phyloP scores from a whole-genome alignment of 2,113 vertebrate species.

The Amphiprion ocellaris region DNA sequence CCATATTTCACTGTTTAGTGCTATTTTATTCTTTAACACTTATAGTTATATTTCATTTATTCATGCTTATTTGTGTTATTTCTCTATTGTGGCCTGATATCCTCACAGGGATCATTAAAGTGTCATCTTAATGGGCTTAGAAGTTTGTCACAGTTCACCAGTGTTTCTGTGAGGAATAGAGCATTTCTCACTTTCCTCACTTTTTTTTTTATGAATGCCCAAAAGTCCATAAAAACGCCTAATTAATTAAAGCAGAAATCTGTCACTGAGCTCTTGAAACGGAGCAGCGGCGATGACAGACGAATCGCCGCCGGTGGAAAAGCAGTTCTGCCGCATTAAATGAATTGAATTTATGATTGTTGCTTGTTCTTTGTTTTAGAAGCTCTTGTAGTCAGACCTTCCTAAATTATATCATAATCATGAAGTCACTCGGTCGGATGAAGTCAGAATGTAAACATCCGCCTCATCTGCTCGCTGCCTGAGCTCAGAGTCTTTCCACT shows the following conservation, averaged over 20 bases:
- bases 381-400: slow-evolving; percentile 30
- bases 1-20: background rate
- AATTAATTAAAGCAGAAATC: slow-evolving; percentile 19
- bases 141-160: background rate
- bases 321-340: background rate
- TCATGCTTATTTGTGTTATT: background rate
- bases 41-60: background rate
- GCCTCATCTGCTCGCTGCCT: slow-evolving; percentile 62
- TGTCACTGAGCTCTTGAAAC: background rate
- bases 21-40: background rate
- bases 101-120: background rate
- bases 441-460: slow-evolving; percentile 76
- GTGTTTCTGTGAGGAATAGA: background rate
- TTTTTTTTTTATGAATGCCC: background rate
- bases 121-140: background rate
- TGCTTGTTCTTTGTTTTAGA: slow-evolving; percentile 33
- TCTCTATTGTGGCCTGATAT: slow-evolving; percentile 1
- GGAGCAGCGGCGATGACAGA: background rate
- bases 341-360: background rate
- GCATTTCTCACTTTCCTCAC: background rate
- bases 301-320: background rate
- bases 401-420: slow-evolving; percentile 65
- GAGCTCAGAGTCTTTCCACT: slow-evolving; percentile 65
- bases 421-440: slow-evolving; percentile 52
- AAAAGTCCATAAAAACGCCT: background rate